These are phyloP conservation scores for Volucella inflata DNA, from an alignment of 2,888 invertebrate species.

Conservation along the genomic window DNA sequence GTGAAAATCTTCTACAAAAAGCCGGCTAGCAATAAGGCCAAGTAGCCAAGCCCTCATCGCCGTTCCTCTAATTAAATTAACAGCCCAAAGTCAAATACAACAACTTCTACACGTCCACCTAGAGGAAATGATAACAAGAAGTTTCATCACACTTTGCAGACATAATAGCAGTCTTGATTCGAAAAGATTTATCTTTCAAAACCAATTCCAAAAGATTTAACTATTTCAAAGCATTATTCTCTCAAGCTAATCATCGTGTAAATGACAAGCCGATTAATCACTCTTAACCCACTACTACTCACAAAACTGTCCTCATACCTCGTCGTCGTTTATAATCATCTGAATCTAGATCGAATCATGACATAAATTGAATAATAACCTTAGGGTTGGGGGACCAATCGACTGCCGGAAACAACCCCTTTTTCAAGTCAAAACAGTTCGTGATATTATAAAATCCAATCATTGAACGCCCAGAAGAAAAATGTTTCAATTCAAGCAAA, in stretches of 20 bases:
- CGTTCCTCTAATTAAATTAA: slow-evolving; percentile 45
- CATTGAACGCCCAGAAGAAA: slow-evolving; percentile 36
- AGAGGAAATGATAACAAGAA: background rate
- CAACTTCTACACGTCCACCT: background rate
- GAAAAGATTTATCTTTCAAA: background rate
- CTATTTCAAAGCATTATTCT: background rate
- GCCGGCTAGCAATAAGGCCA: background rate
- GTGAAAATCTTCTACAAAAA: background rate
- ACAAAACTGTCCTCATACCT: background rate
- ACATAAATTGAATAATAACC: slow-evolving; percentile 63
- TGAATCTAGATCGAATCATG: slow-evolving; percentile 27
- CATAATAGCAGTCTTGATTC: background rate
- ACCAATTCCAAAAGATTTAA: background rate
- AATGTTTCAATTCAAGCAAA: slow-evolving; percentile 1
- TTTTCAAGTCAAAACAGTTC: background rate
- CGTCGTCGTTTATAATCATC: background rate
- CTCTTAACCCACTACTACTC: background rate
- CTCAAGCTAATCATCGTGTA: slow-evolving; percentile 8
- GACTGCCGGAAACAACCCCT: background rate
- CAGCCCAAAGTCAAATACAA: background rate
- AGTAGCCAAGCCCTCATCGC: slow-evolving; percentile 1
- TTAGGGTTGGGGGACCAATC: background rate
- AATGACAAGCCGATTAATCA: slow-evolving; percentile 30
- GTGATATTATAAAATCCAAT: slow-evolving; percentile 44
- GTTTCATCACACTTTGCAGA: slow-evolving; percentile 3